Evolutionary conservation across 2,888 invertebrate species (phyloP), one percentile per base, ranked within the genome.

Genomic region (Germaria angustata): DNA sequence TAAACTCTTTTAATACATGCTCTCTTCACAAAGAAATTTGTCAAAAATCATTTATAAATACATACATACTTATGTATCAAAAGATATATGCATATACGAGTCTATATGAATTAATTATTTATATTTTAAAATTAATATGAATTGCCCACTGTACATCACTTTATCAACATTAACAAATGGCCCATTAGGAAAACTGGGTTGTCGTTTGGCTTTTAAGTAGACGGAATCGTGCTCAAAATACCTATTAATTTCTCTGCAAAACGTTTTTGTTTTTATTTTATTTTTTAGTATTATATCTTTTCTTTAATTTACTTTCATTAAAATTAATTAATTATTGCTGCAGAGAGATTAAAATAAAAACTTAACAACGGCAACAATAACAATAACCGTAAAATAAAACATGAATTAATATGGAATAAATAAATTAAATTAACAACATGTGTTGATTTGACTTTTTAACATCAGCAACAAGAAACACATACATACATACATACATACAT

Each of bases 81-180:
- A n/a, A n/a, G n/a, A n/a, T n/a, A n/a, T n/a, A n/a, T n/a, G n/a
- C n/a, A n/a, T n/a, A n/a, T n/a, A n/a, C n/a, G n/a, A n/a, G n/a
- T n/a, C n/a, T n/a, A n/a, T n/a, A n/a, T n/a, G n/a, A n/a, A n/a
- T n/a, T n/a, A n/a, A n/a, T n/a, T n/a, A n/a, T n/a, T n/a, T n/a
- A n/a, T n/a, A n/a, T n/a, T n/a, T n/a, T n/a, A n/a, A n/a, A n/a
- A n/a, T n/a, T n/a, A n/a, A n/a, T n/a, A n/a, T n/a, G n/a, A n/a
- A n/a, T n/a, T n/a, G n/a, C n/a, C 46, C 46, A 63, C 63, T 63
- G 63, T 63, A 17, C n/a, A 0, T 44, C 28, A 61, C 41, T 11
- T 15, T 28, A n/a, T 49, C 57, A 49, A 41, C 84, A 86, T 84
- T 84, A 84, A 78, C 69, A 57, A 41, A 69, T 75, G 75, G 75